These are phyloP conservation scores for Periplaneta americana DNA, from an alignment of 1,140 invertebrate species.

Conservation along the genomic window DNA sequence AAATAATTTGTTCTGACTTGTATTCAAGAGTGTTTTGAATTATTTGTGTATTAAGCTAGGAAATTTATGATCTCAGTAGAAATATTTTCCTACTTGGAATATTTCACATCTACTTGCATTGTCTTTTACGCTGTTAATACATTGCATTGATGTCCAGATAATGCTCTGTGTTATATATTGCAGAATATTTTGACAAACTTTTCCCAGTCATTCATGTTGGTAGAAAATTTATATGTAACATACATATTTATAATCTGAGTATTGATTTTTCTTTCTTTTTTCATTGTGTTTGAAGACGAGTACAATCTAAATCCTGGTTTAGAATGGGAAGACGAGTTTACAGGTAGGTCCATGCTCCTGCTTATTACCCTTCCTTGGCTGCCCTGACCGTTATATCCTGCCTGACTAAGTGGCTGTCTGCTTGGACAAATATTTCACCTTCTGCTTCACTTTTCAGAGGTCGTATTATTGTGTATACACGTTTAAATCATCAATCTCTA, in stretches of 20 bases:
- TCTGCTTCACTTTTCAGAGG: neutral
- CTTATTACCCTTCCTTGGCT: neutral
- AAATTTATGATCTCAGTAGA: neutral
- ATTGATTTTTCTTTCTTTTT: slow-evolving; percentile 64
- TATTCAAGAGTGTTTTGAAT: neutral
- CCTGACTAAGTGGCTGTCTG: neutral
- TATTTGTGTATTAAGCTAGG: neutral
- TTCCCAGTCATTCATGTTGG: neutral
- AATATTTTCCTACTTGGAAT: neutral
- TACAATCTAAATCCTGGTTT: slow-evolving; percentile 98
- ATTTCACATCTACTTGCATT: neutral
- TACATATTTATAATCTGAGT: slow-evolving; percentile 25
- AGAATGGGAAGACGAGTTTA: slow-evolving; percentile 99
- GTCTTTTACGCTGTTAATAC: neutral
- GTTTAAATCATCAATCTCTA: neutral
- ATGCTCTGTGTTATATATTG: neutral
- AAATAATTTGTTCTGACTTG: neutral
- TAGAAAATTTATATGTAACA: neutral
- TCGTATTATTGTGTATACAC: neutral
- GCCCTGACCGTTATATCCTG: neutral
- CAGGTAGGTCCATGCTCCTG: slow-evolving; percentile 72
- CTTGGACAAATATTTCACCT: neutral
- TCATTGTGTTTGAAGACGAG: slow-evolving; percentile 74
- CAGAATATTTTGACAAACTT: neutral
- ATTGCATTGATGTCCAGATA: neutral